These are phyloP conservation scores for Formicarius rufipectus DNA, from an alignment of 2,113 vertebrate species.

Conservation along the genomic window DNA sequence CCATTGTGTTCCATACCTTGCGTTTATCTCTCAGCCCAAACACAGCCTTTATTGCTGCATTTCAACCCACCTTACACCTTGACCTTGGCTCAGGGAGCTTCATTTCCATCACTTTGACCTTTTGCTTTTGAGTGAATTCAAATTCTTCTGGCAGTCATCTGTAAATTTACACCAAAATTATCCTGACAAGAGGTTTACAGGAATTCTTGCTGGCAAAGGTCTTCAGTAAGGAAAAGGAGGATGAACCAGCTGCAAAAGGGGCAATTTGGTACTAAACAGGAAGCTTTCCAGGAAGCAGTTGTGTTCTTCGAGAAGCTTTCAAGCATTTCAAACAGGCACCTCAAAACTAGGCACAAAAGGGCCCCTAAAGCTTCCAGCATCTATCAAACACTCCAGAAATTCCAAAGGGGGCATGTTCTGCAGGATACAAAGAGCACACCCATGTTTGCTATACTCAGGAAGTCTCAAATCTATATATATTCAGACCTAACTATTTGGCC, in stretches of 20 bases:
- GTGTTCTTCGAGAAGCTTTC: constrained; percentile 50
- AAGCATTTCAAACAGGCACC: constrained; percentile 66
- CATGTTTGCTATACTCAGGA: constrained; percentile 46
- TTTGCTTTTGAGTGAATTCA: neutral
- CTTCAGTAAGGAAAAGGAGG: constrained; percentile 9
- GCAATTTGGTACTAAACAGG: neutral
- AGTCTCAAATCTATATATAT: constrained; percentile 51
- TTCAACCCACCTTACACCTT: neutral
- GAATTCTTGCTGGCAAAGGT: neutral
- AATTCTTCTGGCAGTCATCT: constrained; percentile 3
- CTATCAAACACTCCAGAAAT: constrained; percentile 27
- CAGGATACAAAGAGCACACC: constrained; percentile 55
- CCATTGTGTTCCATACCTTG: neutral
- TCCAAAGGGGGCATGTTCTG: constrained; percentile 51
- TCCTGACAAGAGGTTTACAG: neutral
- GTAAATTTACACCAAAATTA: neutral
- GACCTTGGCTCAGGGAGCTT: neutral
- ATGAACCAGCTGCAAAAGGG: neutral
- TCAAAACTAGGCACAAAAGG: constrained; percentile 55
- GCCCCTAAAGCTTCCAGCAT: constrained; percentile 49
- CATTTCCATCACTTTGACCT: neutral
- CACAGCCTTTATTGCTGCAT: neutral
- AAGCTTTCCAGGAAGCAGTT: constrained; percentile 27
- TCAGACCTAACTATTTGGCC: constrained; percentile 55
- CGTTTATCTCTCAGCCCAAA: neutral